These are phyloP conservation scores for Amblyjoppa proteus DNA, from an alignment of 2,888 invertebrate species.

Conservation along the genomic window DNA sequence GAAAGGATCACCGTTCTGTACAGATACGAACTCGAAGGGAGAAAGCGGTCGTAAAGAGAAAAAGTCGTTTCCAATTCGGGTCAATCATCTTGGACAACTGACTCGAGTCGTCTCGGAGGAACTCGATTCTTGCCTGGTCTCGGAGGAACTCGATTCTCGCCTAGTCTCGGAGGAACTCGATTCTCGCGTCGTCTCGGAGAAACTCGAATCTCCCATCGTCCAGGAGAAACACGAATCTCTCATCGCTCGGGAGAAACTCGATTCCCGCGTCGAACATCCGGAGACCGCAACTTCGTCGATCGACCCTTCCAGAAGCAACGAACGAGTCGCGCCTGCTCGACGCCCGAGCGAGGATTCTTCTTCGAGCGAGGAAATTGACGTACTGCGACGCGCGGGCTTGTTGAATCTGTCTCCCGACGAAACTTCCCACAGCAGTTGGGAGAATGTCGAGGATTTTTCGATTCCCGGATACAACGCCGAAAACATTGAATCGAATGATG, in stretches of 20 bases:
- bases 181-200: not conserved
- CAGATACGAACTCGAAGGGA: not conserved
- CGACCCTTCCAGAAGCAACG: not conserved
- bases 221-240: not conserved
- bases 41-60: not conserved
- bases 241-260: not conserved
- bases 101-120: not conserved
- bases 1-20: not conserved
- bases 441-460: conserved; percentile 13
- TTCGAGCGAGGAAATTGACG: not conserved
- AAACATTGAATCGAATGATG: not conserved
- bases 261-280: not conserved
- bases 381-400: not conserved
- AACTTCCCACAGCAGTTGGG: conserved; percentile 13
- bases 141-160: not conserved
- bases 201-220: not conserved
- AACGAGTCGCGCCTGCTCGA: not conserved
- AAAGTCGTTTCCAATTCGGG: not conserved
- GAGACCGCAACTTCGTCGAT: not conserved
- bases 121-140: not conserved
- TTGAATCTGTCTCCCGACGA: not conserved
- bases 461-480: conserved; percentile 22
- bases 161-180: not conserved
- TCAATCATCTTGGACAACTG: not conserved
- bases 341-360: not conserved